These are phyloP conservation scores for Phrynocephalus guinanensis DNA, from an alignment of 2,797 vertebrate genomes.

Conservation along the genomic window DNA sequence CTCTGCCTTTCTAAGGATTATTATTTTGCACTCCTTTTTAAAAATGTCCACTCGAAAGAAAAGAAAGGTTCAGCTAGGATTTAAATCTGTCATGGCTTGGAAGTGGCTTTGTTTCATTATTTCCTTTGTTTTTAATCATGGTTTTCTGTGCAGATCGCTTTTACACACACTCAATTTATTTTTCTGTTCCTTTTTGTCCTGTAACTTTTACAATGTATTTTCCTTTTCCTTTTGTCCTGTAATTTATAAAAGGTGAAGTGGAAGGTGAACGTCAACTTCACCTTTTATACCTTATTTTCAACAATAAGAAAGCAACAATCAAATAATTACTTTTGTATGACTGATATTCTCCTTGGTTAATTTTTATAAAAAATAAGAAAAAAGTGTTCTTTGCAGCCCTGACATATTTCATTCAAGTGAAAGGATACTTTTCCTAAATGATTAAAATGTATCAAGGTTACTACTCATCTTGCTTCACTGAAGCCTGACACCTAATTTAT, in stretches of 20 bases:
- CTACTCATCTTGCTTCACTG: conserved; percentile 22
- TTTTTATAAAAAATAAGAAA: conserved; percentile 24
- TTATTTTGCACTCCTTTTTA: conserved; percentile 14
- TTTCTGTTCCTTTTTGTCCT: not conserved
- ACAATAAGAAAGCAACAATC: not conserved
- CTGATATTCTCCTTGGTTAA: conserved; percentile 7
- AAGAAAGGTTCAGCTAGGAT: not conserved
- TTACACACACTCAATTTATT: not conserved
- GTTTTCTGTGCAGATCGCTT: not conserved
- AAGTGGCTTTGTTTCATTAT: not conserved
- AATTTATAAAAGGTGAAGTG: not conserved
- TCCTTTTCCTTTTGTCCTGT: not conserved
- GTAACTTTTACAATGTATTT: not conserved
- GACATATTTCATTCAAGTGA: conserved; percentile 25
- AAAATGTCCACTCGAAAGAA: conserved; percentile 43
- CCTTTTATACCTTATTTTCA: not conserved
- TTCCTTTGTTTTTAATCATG: not conserved
- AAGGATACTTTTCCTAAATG: conserved; percentile 26
- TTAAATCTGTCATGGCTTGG: not conserved
- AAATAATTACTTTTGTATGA: not conserved
- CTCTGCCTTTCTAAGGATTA: conserved; percentile 28
- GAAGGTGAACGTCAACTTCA: not conserved
- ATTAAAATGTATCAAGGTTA: conserved; percentile 26
- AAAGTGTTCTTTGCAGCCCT: not conserved
- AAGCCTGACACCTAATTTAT: conserved; percentile 35